Evolutionary conservation across 1,140 invertebrate species (phyloP).

Genomic region (Trichomalopsis sarcophagae): DNA sequence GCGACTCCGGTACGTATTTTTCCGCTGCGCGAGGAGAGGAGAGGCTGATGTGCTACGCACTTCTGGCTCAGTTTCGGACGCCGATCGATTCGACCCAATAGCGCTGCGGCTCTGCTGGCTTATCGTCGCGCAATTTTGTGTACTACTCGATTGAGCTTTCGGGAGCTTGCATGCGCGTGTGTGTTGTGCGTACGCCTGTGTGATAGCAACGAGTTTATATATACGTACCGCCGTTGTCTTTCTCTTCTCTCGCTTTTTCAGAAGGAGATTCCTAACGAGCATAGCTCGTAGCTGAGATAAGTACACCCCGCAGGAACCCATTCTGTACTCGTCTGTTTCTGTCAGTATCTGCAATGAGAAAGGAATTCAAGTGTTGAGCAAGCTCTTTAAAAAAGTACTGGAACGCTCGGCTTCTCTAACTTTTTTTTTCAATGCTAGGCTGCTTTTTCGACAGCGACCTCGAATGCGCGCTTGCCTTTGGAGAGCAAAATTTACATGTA

Average conservation of each 20-base stretch:
- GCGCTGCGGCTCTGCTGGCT: background rate
- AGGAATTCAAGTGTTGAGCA: slow-evolving; percentile 31
- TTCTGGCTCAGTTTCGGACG: slow-evolving; percentile 22
- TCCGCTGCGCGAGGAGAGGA: background rate
- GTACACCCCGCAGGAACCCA: slow-evolving; percentile 71
- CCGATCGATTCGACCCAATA: slow-evolving; percentile 1
- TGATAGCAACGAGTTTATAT: slow-evolving; percentile 52
- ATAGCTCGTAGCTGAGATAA: slow-evolving; percentile 81
- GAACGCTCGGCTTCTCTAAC: background rate
- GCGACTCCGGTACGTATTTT: background rate
- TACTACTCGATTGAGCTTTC: background rate
- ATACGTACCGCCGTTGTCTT: slow-evolving; percentile 82
- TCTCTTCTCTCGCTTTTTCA: slow-evolving; percentile 83
- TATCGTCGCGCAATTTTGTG: too few species aligned
- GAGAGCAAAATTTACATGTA: too few species aligned
- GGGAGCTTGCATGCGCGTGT: too few species aligned
- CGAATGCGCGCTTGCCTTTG: too few species aligned
- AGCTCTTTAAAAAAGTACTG: slow-evolving; percentile 3
- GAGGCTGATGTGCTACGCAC: background rate
- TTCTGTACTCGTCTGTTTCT: slow-evolving; percentile 60
- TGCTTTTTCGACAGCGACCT: too few species aligned
- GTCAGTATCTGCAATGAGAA: slow-evolving; percentile 65
- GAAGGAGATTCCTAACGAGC: slow-evolving; percentile 81
- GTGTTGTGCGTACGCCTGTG: slow-evolving; percentile 39
- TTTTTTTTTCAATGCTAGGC: too few species aligned